phyloP scores from a whole-genome alignment of 1,140 invertebrate species.

The Ceratitis capitata region DNA sequence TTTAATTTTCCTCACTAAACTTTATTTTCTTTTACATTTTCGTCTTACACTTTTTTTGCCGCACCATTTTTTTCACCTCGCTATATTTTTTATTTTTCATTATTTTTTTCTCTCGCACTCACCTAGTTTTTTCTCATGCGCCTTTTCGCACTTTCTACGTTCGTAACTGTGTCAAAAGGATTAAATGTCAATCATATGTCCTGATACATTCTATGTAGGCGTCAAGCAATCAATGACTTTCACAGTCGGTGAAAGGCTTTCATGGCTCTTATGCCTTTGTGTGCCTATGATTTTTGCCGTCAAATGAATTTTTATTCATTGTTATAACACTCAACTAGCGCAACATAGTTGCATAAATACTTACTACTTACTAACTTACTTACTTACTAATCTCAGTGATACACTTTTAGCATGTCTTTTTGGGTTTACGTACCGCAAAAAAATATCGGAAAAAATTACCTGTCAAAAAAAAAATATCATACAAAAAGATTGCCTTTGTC shows the following conservation, averaged over 20 bases:
- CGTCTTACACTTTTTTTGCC: background rate
- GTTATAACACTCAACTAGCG: background rate
- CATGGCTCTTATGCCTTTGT: too few species aligned
- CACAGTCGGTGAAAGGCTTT: background rate
- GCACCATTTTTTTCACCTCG: background rate
- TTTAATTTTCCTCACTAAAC: too few species aligned
- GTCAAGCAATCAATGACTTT: conserved; percentile 3
- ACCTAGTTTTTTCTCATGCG: background rate
- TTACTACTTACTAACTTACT: too few species aligned
- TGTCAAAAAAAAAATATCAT: background rate
- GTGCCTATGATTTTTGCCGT: background rate
- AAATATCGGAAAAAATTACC: background rate
- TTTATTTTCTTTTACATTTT: background rate
- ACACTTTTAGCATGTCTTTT: background rate
- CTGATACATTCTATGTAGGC: conserved; percentile 9
- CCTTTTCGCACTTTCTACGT: background rate
- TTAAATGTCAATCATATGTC: conserved; percentile 25
- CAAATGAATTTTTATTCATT: conserved; percentile 15
- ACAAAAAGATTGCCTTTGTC: too few species aligned
- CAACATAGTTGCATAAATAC: background rate
- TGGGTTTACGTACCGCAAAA: background rate
- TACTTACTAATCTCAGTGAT: background rate
- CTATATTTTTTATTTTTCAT: background rate
- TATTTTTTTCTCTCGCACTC: background rate
- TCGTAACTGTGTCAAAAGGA: conserved; percentile 19